Base-by-base conservation (phyloP, 1,140 invertebrate genomes). In the Atta texana region DNA sequence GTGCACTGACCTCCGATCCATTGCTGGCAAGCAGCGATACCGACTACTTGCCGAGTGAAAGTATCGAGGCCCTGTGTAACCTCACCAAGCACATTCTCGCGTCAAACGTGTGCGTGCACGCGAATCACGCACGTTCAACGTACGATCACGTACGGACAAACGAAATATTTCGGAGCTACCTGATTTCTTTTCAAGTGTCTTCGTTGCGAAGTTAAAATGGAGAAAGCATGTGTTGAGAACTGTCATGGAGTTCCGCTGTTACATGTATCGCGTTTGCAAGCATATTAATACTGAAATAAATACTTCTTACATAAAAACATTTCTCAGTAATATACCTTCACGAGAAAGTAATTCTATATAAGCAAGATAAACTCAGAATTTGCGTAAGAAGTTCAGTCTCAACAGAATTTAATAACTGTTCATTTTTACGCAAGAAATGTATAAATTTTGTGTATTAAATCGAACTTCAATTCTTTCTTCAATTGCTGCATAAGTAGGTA, bases 1-100 rank as follows among this genome's bases (percentile, higher is more conserved):
- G 92, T 93, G 92, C 92, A 93, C 92, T 93, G 92, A 93, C 92
- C 92, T 92, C 92, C 91, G 90, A 92, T 92, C 88, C 89, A 90
- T 92, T 75, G 90, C 88, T 85, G 87, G 81, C 91, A 66, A 87
- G 34, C 88, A 86, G 86, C 89, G 87, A 91, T 74, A 89, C 85
- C 88, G 84, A 90, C 91, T 92, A 92, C 90, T 92, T 88, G 87
- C 81, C 91, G 90, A 92, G 92, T 92, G 92, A 92, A 92, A 92
- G 92, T 92, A 92, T 91, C 88, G 77, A 53, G 71, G 24, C 16
- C 28, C 34, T 86, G 80, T 87, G 87, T 66, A 90, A 81, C 57
- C 59, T 75, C 82, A 78, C 66, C 39, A 21, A 18, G 75, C 75
- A 68, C 74, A 85, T 77, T 76, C 49, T 59, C 89, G 61, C 51